These are phyloP conservation scores for Aurelia aurita complex sp. Pacific DNA, from an alignment of 30 jellyfish, hydroid and myxozoan genomes.

Conservation along the genomic window DNA sequence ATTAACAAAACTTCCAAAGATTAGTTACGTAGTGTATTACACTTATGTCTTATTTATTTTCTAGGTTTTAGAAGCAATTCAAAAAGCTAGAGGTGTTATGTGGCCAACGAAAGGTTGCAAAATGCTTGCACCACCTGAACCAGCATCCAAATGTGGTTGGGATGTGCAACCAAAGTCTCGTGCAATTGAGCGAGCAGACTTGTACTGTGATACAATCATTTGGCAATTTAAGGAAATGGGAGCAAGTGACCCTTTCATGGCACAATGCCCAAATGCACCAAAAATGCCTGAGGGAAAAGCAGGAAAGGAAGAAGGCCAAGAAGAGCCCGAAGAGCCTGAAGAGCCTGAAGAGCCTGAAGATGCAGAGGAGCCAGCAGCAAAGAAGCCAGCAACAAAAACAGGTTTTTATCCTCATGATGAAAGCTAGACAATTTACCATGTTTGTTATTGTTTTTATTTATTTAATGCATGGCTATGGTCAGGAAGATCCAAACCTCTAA, in stretches of 20 bases:
- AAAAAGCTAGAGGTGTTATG: conserved; percentile 62
- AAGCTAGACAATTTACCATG: too few species aligned
- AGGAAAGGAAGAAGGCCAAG: neutral
- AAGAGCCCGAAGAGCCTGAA: conserved; percentile 7
- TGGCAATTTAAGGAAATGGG: conserved; percentile 84
- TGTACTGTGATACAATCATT: conserved; percentile 70
- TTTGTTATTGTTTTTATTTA: too few species aligned
- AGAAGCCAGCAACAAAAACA: too few species aligned
- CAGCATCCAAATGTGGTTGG: conserved; percentile 66
- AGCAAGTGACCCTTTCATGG: conserved; percentile 71
- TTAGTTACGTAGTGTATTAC: too few species aligned
- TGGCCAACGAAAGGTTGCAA: conserved; percentile 64
- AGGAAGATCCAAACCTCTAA: too few species aligned
- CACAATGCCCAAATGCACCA: conserved; percentile 67
- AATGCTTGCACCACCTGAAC: conserved; percentile 66
- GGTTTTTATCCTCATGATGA: too few species aligned
- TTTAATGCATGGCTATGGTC: too few species aligned
- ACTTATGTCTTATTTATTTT: neutral
- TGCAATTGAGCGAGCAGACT: conserved; percentile 58
- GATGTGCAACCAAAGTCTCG: conserved; percentile 62
- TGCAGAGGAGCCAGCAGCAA: too few species aligned
- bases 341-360: neutral
- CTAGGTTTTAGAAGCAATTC: conserved; percentile 51
- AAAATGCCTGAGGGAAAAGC: conserved; percentile 25
- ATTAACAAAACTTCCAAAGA: too few species aligned